Percentiles rank a stretch among this genome's conserved stretches.
These are phyloP conservation scores for Rhynchomys soricoides DNA, from an alignment of 2,113 vertebrate species.

Conservation along the genomic window DNA sequence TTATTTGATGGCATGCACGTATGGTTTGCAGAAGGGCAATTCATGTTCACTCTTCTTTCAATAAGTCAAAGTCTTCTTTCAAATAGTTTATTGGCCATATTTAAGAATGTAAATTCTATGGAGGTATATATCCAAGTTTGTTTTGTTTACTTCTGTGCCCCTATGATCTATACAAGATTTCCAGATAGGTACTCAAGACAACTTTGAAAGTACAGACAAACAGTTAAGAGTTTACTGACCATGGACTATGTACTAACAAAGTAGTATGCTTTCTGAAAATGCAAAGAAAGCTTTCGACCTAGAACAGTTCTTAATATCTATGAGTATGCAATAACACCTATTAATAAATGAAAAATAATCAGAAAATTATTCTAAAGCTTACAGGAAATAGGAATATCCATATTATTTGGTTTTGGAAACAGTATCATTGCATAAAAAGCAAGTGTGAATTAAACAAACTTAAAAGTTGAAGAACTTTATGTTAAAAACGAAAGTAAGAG, in stretches of 20 bases:
- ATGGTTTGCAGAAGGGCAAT: neutral
- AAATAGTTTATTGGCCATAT: neutral
- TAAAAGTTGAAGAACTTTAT: neutral
- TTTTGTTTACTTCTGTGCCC: slow-evolving; percentile 35
- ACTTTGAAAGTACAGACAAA: neutral
- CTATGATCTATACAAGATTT: neutral
- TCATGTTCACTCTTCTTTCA: neutral
- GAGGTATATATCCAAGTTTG: neutral
- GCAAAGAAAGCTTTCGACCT: neutral
- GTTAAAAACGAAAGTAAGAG: neutral
- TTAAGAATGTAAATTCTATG: slow-evolving; percentile 1
- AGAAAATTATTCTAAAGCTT: neutral
- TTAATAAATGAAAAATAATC: neutral
- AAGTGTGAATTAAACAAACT: neutral
- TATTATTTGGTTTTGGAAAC: neutral
- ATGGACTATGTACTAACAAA: neutral
- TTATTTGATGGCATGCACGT: neutral
- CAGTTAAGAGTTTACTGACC: neutral
- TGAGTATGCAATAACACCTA: neutral
- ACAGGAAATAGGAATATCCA: neutral
- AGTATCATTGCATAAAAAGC: slow-evolving; percentile 34
- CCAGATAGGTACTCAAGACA: neutral
- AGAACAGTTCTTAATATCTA: neutral
- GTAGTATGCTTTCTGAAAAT: neutral
- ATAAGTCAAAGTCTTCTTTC: neutral